Evolutionary conservation across 2,113 vertebrate genomes (phyloP).

Genomic region (Brachyhypopomus gauderio): DNA sequence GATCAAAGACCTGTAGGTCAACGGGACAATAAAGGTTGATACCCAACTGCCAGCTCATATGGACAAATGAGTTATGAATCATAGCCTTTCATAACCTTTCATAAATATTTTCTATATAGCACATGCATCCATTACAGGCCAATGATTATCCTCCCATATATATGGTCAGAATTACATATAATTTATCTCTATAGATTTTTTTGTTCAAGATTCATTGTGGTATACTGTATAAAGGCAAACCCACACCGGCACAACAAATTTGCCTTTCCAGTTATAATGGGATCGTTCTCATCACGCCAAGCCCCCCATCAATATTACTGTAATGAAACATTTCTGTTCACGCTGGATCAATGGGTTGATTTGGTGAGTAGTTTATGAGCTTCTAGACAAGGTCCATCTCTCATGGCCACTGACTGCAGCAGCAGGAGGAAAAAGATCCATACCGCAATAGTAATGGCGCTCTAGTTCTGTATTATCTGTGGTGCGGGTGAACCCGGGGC

Average conservation of each 20-base stretch:
- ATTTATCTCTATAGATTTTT: background rate
- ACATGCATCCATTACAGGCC: background rate
- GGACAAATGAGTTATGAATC: conserved; percentile 1
- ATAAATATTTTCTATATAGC: background rate
- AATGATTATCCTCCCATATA: background rate
- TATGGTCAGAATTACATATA: background rate
- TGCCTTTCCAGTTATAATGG: conserved; percentile 24
- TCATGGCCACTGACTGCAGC: conserved; percentile 26
- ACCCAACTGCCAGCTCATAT: background rate
- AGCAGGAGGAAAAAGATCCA: conserved; percentile 40
- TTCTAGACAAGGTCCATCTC: background rate
- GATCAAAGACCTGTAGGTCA: background rate
- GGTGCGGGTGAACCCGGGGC: background rate
- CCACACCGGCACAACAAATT: conserved; percentile 22
- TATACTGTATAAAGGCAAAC: conserved; percentile 10
- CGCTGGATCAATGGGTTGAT: conserved; percentile 36
- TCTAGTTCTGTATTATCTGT: background rate
- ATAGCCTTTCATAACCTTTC: background rate
- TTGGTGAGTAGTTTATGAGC: conserved; percentile 34
- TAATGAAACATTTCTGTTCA: conserved; percentile 15
- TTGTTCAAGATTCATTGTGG: background rate
- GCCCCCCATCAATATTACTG: conserved; percentile 4
- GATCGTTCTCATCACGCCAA: conserved; percentile 23
- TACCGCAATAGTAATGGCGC: conserved; percentile 43
- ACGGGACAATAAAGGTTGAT: background rate